Evolutionary conservation across 2,797 vertebrate species (phyloP).

Genomic region (Protosalanx chinensis): DNA sequence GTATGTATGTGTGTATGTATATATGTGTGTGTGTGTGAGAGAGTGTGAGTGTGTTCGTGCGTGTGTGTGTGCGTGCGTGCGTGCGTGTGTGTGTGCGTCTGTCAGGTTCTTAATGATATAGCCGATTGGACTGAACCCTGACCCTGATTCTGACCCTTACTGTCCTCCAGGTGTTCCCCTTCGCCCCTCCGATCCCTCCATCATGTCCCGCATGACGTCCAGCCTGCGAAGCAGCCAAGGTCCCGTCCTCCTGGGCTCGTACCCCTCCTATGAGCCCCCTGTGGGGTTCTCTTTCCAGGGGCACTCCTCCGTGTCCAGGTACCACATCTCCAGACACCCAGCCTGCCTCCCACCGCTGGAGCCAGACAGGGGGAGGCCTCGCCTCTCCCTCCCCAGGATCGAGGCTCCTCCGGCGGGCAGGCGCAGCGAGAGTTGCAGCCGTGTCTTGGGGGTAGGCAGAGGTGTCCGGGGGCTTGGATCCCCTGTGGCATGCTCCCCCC

Average conservation of each 20-base stretch:
- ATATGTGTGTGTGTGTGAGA: neutral
- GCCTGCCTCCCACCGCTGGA: constrained; percentile 54
- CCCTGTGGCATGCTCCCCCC: constrained; percentile 33
- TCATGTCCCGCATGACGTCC: constrained; percentile 83
- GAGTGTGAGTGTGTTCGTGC: constrained; percentile 3
- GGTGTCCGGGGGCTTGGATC: constrained; percentile 54
- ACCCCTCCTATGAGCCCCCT: constrained; percentile 60
- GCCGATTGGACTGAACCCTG: too few species aligned
- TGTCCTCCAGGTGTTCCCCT: neutral
- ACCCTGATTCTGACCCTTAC: too few species aligned
- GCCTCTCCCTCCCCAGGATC: constrained; percentile 49
- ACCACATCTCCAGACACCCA: constrained; percentile 65
- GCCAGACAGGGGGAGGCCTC: constrained; percentile 60
- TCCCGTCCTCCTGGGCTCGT: constrained; percentile 58
- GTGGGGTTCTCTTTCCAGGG: constrained; percentile 45
- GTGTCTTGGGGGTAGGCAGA: constrained; percentile 39
- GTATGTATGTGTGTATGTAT: too few species aligned
- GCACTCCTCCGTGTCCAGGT: constrained; percentile 68
- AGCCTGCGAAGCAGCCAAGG: constrained; percentile 75
- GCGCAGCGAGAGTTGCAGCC: constrained; percentile 64
- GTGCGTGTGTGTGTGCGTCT: neutral
- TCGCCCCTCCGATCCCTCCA: constrained; percentile 5
- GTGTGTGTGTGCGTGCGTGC: neutral
- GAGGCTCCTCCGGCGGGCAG: constrained; percentile 49
- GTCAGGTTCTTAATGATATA: neutral